These are phyloP conservation scores for Mus caroli DNA, from an alignment of 2,797 vertebrate species.

Conservation along the genomic window DNA sequence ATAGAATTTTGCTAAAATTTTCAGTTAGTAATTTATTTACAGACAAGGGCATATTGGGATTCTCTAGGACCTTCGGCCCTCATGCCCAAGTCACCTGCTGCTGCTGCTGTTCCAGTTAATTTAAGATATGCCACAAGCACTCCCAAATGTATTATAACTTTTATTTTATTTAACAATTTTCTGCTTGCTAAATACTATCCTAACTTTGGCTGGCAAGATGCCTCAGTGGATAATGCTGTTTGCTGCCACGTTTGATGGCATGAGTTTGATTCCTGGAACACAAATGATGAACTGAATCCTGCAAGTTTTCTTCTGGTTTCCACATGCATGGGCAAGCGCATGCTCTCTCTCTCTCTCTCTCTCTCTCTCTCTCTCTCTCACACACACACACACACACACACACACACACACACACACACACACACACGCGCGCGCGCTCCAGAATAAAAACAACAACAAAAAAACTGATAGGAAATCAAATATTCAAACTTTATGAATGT, in stretches of 20 bases:
- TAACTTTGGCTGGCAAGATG: neutral
- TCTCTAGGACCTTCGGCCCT: neutral
- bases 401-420: neutral
- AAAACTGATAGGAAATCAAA: neutral
- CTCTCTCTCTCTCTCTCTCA: too few species aligned
- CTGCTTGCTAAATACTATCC: neutral
- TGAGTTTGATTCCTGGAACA: neutral
- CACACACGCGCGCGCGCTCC: too few species aligned
- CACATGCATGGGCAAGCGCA: neutral
- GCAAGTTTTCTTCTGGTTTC: neutral
- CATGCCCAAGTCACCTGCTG: neutral
- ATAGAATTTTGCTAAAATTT: slow-evolving; percentile 18
- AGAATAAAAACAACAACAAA: neutral
- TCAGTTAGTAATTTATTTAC: slow-evolving; percentile 18
- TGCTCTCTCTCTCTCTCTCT: too few species aligned
- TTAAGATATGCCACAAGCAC: neutral
- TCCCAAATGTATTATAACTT: neutral
- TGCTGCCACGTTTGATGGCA: neutral
- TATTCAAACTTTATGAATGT: slow-evolving; percentile 2
- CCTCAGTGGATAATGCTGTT: neutral
- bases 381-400: neutral
- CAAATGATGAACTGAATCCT: neutral
- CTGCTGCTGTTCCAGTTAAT: neutral
- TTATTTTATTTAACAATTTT: neutral
- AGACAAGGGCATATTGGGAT: neutral